Percentiles rank a stretch among this genome's conserved stretches.
Conservation (phyloP, 2,888 invertebrate species). For the Xestobium rufovillosum region DNA sequence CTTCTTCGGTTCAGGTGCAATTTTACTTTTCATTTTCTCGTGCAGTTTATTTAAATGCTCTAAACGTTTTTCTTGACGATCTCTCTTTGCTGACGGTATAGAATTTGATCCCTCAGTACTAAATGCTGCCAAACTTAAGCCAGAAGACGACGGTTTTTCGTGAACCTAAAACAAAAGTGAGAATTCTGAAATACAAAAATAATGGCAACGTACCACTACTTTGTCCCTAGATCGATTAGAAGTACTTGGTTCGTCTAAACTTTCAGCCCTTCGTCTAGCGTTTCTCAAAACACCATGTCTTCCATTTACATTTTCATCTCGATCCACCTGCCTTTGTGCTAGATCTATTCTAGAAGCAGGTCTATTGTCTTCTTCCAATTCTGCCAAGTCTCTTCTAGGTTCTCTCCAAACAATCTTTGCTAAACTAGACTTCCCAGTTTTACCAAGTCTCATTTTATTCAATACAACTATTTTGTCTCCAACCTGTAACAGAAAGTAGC, state of each 20-base stretch:
- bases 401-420: constrained; percentile 47
- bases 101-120: constrained; percentile 30
- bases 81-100: constrained; percentile 10
- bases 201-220: background rate
- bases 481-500: constrained; percentile 41
- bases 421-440: constrained; percentile 50
- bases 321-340: constrained; percentile 46
- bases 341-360: constrained; percentile 30
- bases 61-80: constrained; percentile 27
- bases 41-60: constrained; percentile 27
- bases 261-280: constrained; percentile 31
- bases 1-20: constrained; percentile 16
- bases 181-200: background rate
- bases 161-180: constrained; percentile 23
- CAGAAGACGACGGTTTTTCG: constrained; percentile 24
- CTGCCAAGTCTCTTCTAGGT: constrained; percentile 39
- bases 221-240: constrained; percentile 4
- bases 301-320: constrained; percentile 69
- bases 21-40: constrained; percentile 18
- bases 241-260: constrained; percentile 22
- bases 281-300: constrained; percentile 51
- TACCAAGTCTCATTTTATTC: constrained; percentile 53
- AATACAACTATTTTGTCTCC: constrained; percentile 72
- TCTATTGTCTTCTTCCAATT: constrained; percentile 23
- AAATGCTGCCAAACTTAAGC: constrained; percentile 53